Evolutionary conservation across 2,888 invertebrate species (phyloP), one percentile per base, ranked within the genome.

Genomic region (Drosophila sordidula): DNA sequence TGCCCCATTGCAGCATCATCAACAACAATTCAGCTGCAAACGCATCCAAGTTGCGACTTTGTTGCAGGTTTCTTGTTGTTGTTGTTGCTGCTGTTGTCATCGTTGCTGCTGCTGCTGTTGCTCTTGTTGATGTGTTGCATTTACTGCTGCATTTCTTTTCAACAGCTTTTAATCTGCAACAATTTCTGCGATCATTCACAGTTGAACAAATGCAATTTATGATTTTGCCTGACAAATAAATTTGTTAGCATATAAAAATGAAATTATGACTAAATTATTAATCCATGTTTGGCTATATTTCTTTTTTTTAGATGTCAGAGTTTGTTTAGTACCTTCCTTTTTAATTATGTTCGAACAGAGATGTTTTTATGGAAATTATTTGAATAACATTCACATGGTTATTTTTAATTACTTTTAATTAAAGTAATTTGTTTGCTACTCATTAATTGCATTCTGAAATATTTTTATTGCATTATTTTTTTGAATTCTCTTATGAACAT

Each of bases 61-160:
- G 67, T 54, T 54, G 59, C 57, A 58, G 32, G 18, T 44, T 34
- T 34, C 12, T 12, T 58, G 57, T 29, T 47, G 29, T 18, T 51
- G 65, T 11, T 26, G 62, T 11, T 65, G 52, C 14, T 55, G 59
- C 0, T 56, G 62, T 3, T 22, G 55, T 1, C 57, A 50, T 25
- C 29, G 59, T n/a, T 34, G 56, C 34, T 49, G 70, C 46, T 42
- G 75, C 55, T 56, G 76, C 59, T 51, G 76, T 49, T 77, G 67
- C 70, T 76, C 77, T 70, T 68, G 75, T 78, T 80, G 83, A 83
- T 80, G 68, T 75, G 78, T 64, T 78, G 78, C 81, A 65, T 63
- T 73, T 77, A 50, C 70, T 74, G 63, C 66, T 42, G 72, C 58
- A 54, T 55, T 59, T 69, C 49, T 56, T 73, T 59, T 57, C 64